A percentile compares a stretch with the other conserved stretches of the same genome.
These are phyloP conservation scores for Goniozus legneri DNA, from an alignment of 1,140 invertebrate genomes.

Conservation along the genomic window DNA sequence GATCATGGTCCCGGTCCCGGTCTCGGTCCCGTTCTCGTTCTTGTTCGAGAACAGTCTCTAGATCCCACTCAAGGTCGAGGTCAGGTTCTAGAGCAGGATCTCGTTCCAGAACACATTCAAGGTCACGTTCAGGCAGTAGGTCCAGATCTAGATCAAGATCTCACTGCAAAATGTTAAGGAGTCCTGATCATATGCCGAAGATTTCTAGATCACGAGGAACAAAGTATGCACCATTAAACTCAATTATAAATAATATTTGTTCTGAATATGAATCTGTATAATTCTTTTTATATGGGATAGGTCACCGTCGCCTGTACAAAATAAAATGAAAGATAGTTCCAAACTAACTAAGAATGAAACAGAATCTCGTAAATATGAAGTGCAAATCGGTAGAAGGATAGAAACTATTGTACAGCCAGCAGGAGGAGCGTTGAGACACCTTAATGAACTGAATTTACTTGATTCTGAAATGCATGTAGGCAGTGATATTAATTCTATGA, in stretches of 20 bases:
- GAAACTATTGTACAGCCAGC: slow-evolving; percentile 47
- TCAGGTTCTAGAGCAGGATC: slow-evolving; percentile 27
- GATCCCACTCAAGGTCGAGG: slow-evolving; percentile 25
- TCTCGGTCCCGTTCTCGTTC: slow-evolving; percentile 20
- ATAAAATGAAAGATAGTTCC: slow-evolving; percentile 21
- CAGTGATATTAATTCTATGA: slow-evolving; percentile 23
- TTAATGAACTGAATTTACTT: slow-evolving; percentile 3
- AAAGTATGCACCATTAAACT: slow-evolving; percentile 22
- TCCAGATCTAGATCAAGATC: slow-evolving; percentile 33
- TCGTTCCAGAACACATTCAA: slow-evolving; percentile 25
- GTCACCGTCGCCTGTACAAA: slow-evolving; percentile 37
- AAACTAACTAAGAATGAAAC: slow-evolving; percentile 23
- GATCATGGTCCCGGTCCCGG: slow-evolving; percentile 5
- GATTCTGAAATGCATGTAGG: slow-evolving; percentile 30
- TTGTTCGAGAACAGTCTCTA: slow-evolving; percentile 20
- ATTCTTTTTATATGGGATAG: too few species aligned
- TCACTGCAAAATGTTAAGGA: slow-evolving; percentile 16
- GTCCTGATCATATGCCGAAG: slow-evolving; percentile 23
- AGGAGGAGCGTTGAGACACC: background rate
- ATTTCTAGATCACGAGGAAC: slow-evolving; percentile 24
- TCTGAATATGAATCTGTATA: too few species aligned
- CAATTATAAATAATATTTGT: background rate
- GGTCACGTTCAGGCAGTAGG: slow-evolving; percentile 23
- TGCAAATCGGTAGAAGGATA: slow-evolving; percentile 39
- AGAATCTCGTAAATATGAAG: slow-evolving; percentile 14